Base-by-base conservation (phyloP, 2,113 vertebrate genomes). In the Pagrus major region DNA sequence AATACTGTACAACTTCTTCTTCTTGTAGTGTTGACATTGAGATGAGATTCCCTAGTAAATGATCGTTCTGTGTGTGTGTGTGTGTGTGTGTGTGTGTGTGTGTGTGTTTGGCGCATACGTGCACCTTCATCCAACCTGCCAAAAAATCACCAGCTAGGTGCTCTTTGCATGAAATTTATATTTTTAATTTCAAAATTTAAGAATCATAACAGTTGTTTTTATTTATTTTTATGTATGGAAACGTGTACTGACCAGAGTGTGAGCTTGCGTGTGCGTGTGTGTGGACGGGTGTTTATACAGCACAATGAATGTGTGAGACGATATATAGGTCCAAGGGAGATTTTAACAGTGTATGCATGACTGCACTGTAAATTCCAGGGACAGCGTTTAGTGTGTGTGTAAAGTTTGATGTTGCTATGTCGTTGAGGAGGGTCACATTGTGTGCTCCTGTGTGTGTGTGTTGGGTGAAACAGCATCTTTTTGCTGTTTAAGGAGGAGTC, bases 301-400 rank as follows among this genome's bases (percentile, higher is more conserved):
- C 49, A 69, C 73, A 51, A 18, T 70, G 51, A 73, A 21, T 78
- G 69, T 63, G 67, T 77, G 76, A 65, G 55, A 69, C 66, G 69
- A 51, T 85, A 61, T 84, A 79, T 54, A 87, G 54, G 60, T 83
- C 65, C 71, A 73, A 46, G 74, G 39, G 86, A 90, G 78, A 83
- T 83, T 86, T 89, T 88, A 89, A 90, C 80, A 73, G 73, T 67
- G 77, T 85, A 80, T 85, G 84, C 77, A 88, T 88, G 87, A 84
- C 78, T 90, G 77, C 82, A 80, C 85, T 83, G 77, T 89, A 85
- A 90, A 90, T 88, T 86, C 78, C 63, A 64, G 25, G 15, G 76
- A 76, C 74, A 54, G 66, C 33, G n/a, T 89, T 84, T 65, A 81
- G 69, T 73, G 81, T 86, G 78, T 86, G 84, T 77, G 70, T 88